Evolutionary conservation across 2,113 vertebrate species (phyloP), one percentile per base, ranked within the genome.

Genomic region (Xiphophorus couchianus): DNA sequence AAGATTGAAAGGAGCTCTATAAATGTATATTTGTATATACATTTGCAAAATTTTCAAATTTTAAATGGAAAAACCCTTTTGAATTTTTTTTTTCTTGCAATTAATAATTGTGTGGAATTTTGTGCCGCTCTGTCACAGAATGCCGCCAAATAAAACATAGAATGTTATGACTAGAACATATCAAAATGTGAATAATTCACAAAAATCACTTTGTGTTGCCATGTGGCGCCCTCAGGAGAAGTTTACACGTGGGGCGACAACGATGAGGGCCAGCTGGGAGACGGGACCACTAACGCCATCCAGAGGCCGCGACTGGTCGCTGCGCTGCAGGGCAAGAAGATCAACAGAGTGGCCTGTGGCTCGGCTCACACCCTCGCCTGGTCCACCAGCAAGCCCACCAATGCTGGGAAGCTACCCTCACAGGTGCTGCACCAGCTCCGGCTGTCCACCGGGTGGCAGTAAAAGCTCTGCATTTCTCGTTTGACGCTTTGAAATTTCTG

Each of bases 161-260:
- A 11, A 1, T 8, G 25, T 58, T 25, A 25, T 0, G 51, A 7
- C 25, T 58, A n/a, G 17, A 58, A 58, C 51, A 58, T 2, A 25
- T 10, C 22, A 11, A 58, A 54, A 54, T 54, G 51, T n/a, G 51
- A 54, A 25, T 7, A 54, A 8, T 44, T 82, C 25, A 35, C 67
- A 30, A 51, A 74, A 66, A 33, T 10, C 27, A 31, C 33, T 71
- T 65, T 11, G 35, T 37, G 35, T 35, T 85, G 14, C 88, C 76
- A 68, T 82, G 35, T 89, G 69, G 73, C 66, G 71, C 66, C 44
- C 31, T 77, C 91, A 99, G 98, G 98, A 60, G 98, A 99, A 89
- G 98, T 99, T 37, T 99, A 97, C 84, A 99, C 98, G 0, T 99
- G 98, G 98, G 98, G 98, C 0, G 98, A 99, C 94, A 99, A 99